Evolutionary conservation across 2,888 invertebrate genomes (phyloP), one percentile per base, ranked within the genome.

Genomic region (Cactoblastis cactorum): DNA sequence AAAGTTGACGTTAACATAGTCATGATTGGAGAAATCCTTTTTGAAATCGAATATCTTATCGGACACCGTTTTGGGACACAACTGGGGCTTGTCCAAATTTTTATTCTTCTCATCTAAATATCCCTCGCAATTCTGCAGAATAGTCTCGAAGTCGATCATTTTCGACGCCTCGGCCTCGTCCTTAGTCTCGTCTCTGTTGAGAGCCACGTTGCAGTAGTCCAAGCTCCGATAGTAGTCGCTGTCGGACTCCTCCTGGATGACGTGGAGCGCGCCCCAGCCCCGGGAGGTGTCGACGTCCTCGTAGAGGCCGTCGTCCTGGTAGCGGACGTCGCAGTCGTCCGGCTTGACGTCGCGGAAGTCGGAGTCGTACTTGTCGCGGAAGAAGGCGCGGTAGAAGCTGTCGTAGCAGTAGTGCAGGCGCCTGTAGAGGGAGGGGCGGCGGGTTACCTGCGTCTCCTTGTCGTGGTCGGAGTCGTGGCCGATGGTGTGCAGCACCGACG

Each of bases 401-500:
- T 89, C 89, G 49, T 88, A 88, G 63, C 90, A 90, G 28, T 88
- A 87, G 57, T 90, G 86, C 1, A 90, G 74, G 69, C 89, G 88
- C 11, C 87, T 71, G 64, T 90, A 90, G 8, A 90, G 56, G 54
- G 70, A 79, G 0, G 89, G 83, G 65, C 55, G 41, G 32, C 63
- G 51, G 33, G 63, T 83, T 90, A 90, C 90, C 91, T 94, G 94
- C 0, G 96, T 91, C 65, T 96, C 96, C 63, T 95, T 93, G 77
- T 94, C 95, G 58, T 95, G 93, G 11, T 94, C 93, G n/a, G 95
- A 95, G 54, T 97, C 97, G 69, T 97, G 97, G 12, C 96, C 97
- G 76, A 98, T 98, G 49, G 96, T 97, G 68, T 96, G 94, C 49
- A 99, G 92, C 0, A 99, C 97, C 67, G 96, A 95, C 45, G 97